These are phyloP conservation scores for Drosophila hamatofila DNA, from an alignment of 2,888 invertebrate genomes.

Conservation along the genomic window DNA sequence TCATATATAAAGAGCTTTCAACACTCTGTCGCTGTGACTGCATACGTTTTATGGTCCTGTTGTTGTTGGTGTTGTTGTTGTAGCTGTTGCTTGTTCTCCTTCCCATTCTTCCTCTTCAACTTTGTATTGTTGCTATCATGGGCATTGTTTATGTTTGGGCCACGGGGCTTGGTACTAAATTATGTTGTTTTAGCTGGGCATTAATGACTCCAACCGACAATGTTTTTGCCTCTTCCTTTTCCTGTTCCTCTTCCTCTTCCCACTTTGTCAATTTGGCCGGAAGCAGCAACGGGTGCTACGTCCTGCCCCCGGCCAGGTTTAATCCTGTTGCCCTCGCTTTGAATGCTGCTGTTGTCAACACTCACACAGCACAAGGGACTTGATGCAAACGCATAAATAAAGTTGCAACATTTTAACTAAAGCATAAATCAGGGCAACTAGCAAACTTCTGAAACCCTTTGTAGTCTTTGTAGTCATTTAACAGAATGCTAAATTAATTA, in stretches of 20 bases:
- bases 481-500: neutral
- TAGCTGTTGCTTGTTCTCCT: neutral
- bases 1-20: constrained; percentile 48
- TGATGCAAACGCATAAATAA: constrained; percentile 58
- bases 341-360: constrained; percentile 27
- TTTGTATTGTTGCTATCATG: constrained; percentile 41
- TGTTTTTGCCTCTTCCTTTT: neutral
- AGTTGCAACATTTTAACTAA: constrained; percentile 17
- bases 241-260: neutral
- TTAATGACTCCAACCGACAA: constrained; percentile 56
- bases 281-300: constrained; percentile 39
- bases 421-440: constrained; percentile 12
- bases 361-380: constrained; percentile 9
- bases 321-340: constrained; percentile 1
- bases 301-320: neutral
- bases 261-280: constrained; percentile 60
- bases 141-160: constrained; percentile 66
- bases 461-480: neutral
- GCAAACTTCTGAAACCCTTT: constrained; percentile 9
- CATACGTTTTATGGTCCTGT: constrained; percentile 18
- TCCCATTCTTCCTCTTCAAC: neutral
- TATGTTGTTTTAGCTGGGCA: constrained; percentile 71
- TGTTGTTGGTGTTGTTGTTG: constrained; percentile 7
- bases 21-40: constrained; percentile 40
- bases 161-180: constrained; percentile 61